Conservation (phyloP, 2,888 invertebrate genomes). For the Drosophila ustulata region DNA sequence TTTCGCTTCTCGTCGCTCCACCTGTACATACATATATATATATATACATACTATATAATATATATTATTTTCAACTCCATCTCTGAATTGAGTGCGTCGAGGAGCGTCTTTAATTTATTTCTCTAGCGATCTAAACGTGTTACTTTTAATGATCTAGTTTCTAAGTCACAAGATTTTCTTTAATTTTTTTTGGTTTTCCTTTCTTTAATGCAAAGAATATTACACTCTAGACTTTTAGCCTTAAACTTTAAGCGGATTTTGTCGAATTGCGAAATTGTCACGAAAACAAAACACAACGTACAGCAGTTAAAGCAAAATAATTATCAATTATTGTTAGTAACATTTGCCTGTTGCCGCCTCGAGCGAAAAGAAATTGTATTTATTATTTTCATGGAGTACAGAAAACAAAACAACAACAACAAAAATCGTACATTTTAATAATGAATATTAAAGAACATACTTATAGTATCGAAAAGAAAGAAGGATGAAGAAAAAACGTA, state of each 20-base stretch:
- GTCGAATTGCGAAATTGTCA: conserved; percentile 31
- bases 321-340: conserved; percentile 44
- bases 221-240: conserved; percentile 21
- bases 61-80: conserved; percentile 18
- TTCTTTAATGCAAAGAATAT: conserved; percentile 29
- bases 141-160: conserved; percentile 51
- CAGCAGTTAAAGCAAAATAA: conserved; percentile 27
- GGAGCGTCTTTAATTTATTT: conserved; percentile 65
- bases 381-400: conserved; percentile 59
- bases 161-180: conserved; percentile 38
- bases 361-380: conserved; percentile 38
- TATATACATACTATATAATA: conserved; percentile 10
- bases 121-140: conserved; percentile 59
- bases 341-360: conserved; percentile 26
- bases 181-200: conserved; percentile 5
- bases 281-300: conserved; percentile 18
- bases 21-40: conserved; percentile 30
- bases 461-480: conserved; percentile 33
- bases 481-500: conserved; percentile 36
- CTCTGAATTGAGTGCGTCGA: conserved; percentile 7
- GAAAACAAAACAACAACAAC: conserved; percentile 28
- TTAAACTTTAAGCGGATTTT: conserved; percentile 30
- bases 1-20: conserved; percentile 41
- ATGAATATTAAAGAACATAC: conserved; percentile 56
- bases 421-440: conserved; percentile 26